phyloP scores from a whole-genome alignment of 2,113 vertebrate genomes.

The Ploceus nigricollis region DNA sequence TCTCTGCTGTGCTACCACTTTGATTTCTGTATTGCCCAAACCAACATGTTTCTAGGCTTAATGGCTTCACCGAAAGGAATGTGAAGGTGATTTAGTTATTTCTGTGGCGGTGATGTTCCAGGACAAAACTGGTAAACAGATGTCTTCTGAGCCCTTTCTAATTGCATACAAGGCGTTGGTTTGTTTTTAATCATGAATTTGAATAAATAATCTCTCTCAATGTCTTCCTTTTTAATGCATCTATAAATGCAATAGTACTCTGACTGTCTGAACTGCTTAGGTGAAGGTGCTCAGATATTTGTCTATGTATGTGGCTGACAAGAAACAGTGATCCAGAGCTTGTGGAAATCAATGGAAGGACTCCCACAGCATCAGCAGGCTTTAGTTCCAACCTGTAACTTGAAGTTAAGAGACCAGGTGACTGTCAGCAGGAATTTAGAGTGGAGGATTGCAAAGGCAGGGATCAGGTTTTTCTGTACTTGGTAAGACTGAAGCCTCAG shows the following conservation, averaged over 20 bases:
- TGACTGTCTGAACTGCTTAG: slow-evolving; percentile 9
- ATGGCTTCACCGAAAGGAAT: slow-evolving; percentile 83
- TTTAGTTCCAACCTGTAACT: slow-evolving; percentile 32
- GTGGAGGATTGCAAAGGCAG: slow-evolving; percentile 16
- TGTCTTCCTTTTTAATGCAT: background rate
- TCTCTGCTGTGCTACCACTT: slow-evolving; percentile 77
- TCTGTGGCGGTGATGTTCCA: slow-evolving; percentile 72
- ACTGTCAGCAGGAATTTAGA: slow-evolving; percentile 47
- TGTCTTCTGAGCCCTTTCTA: slow-evolving; percentile 67
- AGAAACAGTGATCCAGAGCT: background rate
- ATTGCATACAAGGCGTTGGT: slow-evolving; percentile 1
- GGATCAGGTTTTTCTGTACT: slow-evolving; percentile 44
- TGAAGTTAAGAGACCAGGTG: slow-evolving; percentile 49
- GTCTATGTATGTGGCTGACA: background rate
- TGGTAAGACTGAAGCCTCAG: slow-evolving; percentile 20
- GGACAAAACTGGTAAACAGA: slow-evolving; percentile 73
- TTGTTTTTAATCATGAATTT: slow-evolving; percentile 6
- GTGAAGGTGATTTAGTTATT: slow-evolving; percentile 81
- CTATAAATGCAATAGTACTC: background rate
- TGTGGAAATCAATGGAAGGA: slow-evolving; percentile 32
- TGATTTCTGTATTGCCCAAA: slow-evolving; percentile 85
- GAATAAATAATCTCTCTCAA: slow-evolving; percentile 47
- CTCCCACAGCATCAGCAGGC: slow-evolving; percentile 9
- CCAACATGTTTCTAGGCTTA: slow-evolving; percentile 86
- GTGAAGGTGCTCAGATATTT: background rate